Base-by-base conservation (phyloP, 2,113 vertebrate genomes). In the Chitala chitala region DNA sequence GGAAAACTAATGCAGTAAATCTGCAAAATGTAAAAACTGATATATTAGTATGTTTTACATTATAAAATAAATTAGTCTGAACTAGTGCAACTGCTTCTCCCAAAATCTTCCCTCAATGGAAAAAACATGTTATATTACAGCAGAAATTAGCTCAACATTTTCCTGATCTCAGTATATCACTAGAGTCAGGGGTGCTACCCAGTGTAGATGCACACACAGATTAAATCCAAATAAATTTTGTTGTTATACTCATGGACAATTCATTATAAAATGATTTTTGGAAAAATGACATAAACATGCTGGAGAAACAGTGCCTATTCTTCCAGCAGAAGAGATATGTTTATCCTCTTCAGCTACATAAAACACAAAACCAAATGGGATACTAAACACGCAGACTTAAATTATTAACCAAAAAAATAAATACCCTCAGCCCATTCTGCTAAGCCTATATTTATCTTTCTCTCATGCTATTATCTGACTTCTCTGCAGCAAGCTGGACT, bases 271-370 rank as follows among this genome's bases (percentile, higher is more conserved):
- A 73, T 9, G 20, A 40, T 13, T 31, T 13, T 20, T 6, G 12
- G 20, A 65, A 53, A 65, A 42, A 29, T 51, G 15, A 48, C 22
- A 40, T 15, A 26, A 26, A 6, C 13, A 46, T 50, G 31, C 8
- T 61, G 29, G 63, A 73, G 48, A 40, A 38, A 33, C 61, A 44
- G 64, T 66, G 38, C 38, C 26, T 46, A 50, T 65, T 65, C 55
- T 48, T 46, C 42, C 54, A 46, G 29, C 26, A 42, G 36, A 59
- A 59, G 38, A 50, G 58, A 64, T 61, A 50, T 59, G 5, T 17
- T 73, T 26, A 63, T 20, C 17, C 24, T 73, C 36, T 50, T 24
- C 42, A 22, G 51, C 44, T 46, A 33, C 54, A 74, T 46, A 53
- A 12, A 26, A n/a, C 4, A n/a, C 66, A 38, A 31, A 40, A 22